Conservation (phyloP, 2,888 invertebrate species). For the Ischnura elegans region DNA sequence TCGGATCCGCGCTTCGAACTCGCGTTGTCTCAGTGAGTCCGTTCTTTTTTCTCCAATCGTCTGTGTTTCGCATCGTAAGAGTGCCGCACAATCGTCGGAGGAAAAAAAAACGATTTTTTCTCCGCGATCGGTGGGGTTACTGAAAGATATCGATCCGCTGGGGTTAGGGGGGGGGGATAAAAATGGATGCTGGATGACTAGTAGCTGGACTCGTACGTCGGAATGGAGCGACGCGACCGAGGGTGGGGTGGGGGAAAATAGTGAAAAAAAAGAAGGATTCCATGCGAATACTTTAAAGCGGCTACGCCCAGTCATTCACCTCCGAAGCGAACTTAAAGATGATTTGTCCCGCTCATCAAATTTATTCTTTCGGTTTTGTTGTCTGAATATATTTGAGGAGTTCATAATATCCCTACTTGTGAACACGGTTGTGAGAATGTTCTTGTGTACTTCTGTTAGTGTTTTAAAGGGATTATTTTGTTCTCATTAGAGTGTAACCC, state of each 20-base stretch:
- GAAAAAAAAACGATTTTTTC: no score
- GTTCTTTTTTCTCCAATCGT: background rate
- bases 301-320: conserved; percentile 11
- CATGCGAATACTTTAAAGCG: background rate
- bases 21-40: background rate
- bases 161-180: background rate
- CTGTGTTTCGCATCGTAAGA: background rate
- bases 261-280: background rate
- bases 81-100: background rate
- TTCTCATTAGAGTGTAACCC: no score
- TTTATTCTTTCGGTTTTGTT: background rate
- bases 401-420: no score
- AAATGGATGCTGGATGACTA: background rate
- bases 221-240: no score
- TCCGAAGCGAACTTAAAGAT: background rate
- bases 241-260: no score
- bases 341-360: background rate
- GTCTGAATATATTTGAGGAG: no score
- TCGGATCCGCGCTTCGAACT: no score
- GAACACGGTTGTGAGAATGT: no score
- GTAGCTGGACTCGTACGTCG: no score
- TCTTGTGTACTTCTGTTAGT: no score
- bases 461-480: no score
- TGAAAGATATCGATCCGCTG: background rate
- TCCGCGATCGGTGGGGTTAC: background rate